phyloP scores from a whole-genome alignment of 2,888 invertebrate genomes.

The Fragum fragum region DNA sequence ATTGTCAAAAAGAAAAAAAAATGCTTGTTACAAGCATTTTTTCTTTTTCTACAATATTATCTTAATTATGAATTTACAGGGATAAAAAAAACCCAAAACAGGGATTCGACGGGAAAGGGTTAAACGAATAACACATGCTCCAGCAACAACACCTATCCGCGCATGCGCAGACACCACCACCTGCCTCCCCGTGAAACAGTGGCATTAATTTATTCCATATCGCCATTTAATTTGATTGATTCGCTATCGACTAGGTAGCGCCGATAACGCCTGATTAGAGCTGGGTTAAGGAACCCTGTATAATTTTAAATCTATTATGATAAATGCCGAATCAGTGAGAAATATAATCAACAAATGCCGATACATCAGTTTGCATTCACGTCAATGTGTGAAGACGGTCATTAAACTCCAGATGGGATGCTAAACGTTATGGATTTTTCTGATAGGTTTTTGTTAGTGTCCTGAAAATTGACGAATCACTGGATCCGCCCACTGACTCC shows the following conservation, averaged over 20 bases:
- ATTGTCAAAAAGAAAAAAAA: too few species aligned
- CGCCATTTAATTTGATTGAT: slow-evolving; percentile 57
- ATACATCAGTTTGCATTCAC: slow-evolving; percentile 7
- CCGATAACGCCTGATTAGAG: slow-evolving; percentile 44
- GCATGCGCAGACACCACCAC: slow-evolving; percentile 42
- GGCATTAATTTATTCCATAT: slow-evolving; percentile 63
- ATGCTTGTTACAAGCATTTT: too few species aligned
- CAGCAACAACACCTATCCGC: slow-evolving; percentile 21
- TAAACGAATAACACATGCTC: slow-evolving; percentile 42
- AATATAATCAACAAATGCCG: slow-evolving; percentile 2
- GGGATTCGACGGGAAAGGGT: slow-evolving; percentile 5
- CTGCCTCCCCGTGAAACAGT: slow-evolving; percentile 39
- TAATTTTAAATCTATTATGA: slow-evolving; percentile 22
- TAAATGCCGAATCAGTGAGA: background rate
- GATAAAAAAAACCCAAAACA: too few species aligned
- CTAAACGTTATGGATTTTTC: too few species aligned
- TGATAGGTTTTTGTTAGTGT: too few species aligned
- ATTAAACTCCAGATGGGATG: background rate
- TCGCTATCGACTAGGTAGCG: slow-evolving; percentile 34
- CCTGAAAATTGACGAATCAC: too few species aligned
- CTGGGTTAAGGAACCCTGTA: background rate
- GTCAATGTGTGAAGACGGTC: background rate
- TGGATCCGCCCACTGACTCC: too few species aligned
- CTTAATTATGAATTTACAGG: too few species aligned
- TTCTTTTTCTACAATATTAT: too few species aligned